phyloP scores from a whole-genome alignment of 2,888 invertebrate genomes.

The Cheilosia impressa region DNA sequence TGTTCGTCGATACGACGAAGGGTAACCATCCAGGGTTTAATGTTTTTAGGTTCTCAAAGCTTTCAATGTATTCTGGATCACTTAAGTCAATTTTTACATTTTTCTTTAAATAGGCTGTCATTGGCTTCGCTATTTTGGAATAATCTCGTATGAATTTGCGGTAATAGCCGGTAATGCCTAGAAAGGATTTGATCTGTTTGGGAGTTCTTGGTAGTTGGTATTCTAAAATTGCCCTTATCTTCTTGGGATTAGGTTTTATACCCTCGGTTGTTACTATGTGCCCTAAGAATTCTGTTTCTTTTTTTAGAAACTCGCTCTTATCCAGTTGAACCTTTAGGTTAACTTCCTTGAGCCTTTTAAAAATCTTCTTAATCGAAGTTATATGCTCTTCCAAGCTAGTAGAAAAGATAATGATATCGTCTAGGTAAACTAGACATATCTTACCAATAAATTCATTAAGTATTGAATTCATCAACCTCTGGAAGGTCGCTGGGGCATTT shows the following conservation, averaged over 20 bases:
- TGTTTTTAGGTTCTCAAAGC: neutral
- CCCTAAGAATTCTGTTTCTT: neutral
- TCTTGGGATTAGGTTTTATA: neutral
- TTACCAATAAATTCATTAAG: neutral
- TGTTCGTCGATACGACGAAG: too few relatives aligned
- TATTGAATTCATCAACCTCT: conserved; percentile 33
- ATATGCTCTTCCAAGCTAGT: neutral
- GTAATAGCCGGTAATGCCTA: neutral
- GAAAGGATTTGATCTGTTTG: neutral
- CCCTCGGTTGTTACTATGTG: neutral
- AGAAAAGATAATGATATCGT: neutral
- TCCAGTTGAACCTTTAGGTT: too few relatives aligned
- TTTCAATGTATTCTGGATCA: neutral
- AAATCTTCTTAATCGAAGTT: too few relatives aligned
- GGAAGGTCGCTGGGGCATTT: conserved; percentile 75
- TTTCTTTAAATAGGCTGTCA: too few relatives aligned
- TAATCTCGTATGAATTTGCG: too few relatives aligned
- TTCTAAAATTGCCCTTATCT: neutral
- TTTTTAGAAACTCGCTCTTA: too few relatives aligned
- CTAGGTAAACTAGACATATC: neutral
- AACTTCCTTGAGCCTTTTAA: too few relatives aligned
- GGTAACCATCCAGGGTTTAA: too few relatives aligned
- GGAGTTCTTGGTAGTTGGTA: neutral
- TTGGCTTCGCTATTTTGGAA: neutral
- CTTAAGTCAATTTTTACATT: neutral